Evolutionary conservation across 2,888 invertebrate species (phyloP).

Genomic region (Callyntrura guangdongensis): DNA sequence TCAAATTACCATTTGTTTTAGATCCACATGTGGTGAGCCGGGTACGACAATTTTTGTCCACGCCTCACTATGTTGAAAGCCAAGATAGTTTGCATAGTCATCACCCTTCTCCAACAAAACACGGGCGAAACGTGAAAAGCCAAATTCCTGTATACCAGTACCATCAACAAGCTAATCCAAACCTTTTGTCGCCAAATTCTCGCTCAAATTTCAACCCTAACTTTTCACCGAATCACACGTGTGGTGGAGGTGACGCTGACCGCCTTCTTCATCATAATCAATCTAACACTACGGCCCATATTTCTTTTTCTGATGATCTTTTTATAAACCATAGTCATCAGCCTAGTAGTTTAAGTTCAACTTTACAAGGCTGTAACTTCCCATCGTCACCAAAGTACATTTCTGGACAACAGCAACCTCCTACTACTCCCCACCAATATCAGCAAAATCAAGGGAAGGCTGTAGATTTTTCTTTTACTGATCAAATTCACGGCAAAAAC

Average conservation of each 20-base stretch:
- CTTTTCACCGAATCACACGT: constrained; percentile 68
- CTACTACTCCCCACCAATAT: constrained; percentile 29
- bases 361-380: constrained; percentile 60
- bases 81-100: constrained; percentile 75
- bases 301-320: constrained; percentile 84
- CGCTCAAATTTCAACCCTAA: constrained; percentile 77
- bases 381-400: constrained; percentile 69
- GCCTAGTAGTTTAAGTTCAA: constrained; percentile 63
- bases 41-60: constrained; percentile 86
- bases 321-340: constrained; percentile 84
- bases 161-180: constrained; percentile 64
- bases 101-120: constrained; percentile 77
- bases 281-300: constrained; percentile 78
- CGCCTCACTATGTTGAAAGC: constrained; percentile 84
- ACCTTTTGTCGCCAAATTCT: constrained; percentile 73
- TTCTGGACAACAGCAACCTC: constrained; percentile 51
- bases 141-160: constrained; percentile 82
- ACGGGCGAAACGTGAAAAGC: constrained; percentile 76
- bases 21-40: constrained; percentile 94
- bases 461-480: constrained; percentile 64
- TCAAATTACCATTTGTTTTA: constrained; percentile 86
- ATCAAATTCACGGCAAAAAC: constrained; percentile 79
- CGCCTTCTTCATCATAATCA: constrained; percentile 69
- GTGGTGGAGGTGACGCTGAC: constrained; percentile 63
- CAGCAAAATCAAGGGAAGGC: constrained; percentile 73